These are phyloP conservation scores for Psylliodes chrysocephalus DNA, from an alignment of 2,888 invertebrate species.

Conservation along the genomic window DNA sequence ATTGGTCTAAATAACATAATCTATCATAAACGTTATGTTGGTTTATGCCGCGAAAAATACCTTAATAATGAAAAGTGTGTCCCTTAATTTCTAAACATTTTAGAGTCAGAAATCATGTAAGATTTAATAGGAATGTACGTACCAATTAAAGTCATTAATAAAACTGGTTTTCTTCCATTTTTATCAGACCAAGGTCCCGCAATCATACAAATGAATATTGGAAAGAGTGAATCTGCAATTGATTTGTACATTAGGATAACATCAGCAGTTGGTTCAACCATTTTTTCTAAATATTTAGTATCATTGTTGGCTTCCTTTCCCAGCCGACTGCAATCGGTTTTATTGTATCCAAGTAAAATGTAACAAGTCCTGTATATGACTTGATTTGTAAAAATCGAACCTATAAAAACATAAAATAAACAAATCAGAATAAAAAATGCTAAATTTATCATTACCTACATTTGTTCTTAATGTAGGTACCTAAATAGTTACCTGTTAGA, in stretches of 20 bases:
- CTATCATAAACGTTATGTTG: too few relatives aligned
- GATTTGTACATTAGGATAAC: slow-evolving; percentile 72
- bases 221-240: slow-evolving; percentile 73
- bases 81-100: too few relatives aligned
- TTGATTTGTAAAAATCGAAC: slow-evolving; percentile 66
- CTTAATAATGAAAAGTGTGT: too few relatives aligned
- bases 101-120: too few relatives aligned
- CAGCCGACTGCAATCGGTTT: slow-evolving; percentile 70
- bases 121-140: too few relatives aligned
- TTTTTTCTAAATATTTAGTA: slow-evolving; percentile 64
- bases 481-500: neutral
- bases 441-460: too few relatives aligned
- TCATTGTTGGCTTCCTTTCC: slow-evolving; percentile 67
- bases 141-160: slow-evolving; percentile 69
- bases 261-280: slow-evolving; percentile 75
- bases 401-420: slow-evolving; percentile 24
- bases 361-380: slow-evolving; percentile 77
- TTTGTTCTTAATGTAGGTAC: too few relatives aligned
- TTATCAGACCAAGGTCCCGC: slow-evolving; percentile 86
- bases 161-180: slow-evolving; percentile 78
- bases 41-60: too few relatives aligned
- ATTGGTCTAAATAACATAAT: too few relatives aligned
- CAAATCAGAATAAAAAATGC: too few relatives aligned
- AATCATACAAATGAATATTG: slow-evolving; percentile 76
- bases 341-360: slow-evolving; percentile 68